These are phyloP conservation scores for Eulithis testata DNA, from an alignment of 2,888 invertebrate genomes.

Conservation along the genomic window DNA sequence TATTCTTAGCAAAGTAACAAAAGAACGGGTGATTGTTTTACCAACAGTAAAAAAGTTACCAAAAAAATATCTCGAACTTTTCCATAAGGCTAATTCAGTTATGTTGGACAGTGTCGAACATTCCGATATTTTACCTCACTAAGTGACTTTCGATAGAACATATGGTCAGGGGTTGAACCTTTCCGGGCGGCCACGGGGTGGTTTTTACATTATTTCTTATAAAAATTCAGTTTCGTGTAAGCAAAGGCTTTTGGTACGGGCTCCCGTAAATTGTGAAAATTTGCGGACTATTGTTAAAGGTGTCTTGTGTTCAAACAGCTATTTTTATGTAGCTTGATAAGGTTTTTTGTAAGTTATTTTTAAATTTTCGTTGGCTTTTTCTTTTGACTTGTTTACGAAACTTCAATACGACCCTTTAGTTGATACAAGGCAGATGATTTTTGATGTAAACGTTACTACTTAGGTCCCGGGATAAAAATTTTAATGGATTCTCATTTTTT, in stretches of 20 bases:
- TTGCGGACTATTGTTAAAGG: conserved; percentile 30
- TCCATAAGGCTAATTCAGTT: conserved; percentile 38
- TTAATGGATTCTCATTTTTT: too few species aligned
- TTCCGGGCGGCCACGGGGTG: conserved; percentile 60
- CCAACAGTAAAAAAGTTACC: conserved; percentile 8
- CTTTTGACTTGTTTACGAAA: too few species aligned
- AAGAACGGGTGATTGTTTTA: too few species aligned
- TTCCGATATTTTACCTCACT: conserved; percentile 57
- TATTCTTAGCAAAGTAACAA: too few species aligned
- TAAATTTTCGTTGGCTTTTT: not conserved
- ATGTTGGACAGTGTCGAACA: conserved; percentile 52
- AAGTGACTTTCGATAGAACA: conserved; percentile 80
- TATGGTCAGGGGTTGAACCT: conserved; percentile 64
- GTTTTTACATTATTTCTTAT: conserved; percentile 75
- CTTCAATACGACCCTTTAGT: too few species aligned
- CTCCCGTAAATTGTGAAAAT: conserved; percentile 52
- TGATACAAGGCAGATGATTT: too few species aligned
- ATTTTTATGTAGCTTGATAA: conserved; percentile 4
- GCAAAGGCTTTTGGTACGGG: conserved; percentile 42
- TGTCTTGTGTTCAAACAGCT: conserved; percentile 7
- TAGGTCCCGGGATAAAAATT: too few species aligned
- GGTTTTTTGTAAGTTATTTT: not conserved
- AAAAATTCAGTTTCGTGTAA: conserved; percentile 55
- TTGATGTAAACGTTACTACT: too few species aligned
- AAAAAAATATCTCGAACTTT: conserved; percentile 22